Percentiles rank a stretch among this genome's conserved stretches.
Conservation (phyloP, 2,888 invertebrate species). For the Pseudoips prasinana region DNA sequence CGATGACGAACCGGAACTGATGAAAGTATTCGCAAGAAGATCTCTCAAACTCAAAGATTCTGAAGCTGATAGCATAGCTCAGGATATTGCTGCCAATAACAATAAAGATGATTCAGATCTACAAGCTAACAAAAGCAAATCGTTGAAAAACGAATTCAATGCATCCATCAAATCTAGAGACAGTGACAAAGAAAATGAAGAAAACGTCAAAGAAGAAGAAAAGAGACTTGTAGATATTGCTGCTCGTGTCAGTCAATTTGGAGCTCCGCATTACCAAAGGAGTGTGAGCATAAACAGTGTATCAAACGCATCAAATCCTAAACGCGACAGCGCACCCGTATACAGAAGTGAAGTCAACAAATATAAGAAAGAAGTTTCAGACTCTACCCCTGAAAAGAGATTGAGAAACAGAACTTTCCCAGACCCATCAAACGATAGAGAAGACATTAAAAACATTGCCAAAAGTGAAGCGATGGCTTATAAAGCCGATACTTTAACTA, state of each 20-base stretch:
- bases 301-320: constrained; percentile 57
- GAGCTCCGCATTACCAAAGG: constrained; percentile 68
- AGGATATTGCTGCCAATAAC: constrained; percentile 73
- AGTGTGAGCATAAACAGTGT: constrained; percentile 72
- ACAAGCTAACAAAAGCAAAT: constrained; percentile 55
- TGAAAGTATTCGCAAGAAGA: constrained; percentile 91
- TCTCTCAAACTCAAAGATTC: constrained; percentile 90
- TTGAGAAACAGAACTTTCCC: constrained; percentile 76
- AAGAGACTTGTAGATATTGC: constrained; percentile 69
- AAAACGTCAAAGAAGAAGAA: constrained; percentile 51
- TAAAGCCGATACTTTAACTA: constrained; percentile 71
- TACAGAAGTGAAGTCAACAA: constrained; percentile 69
- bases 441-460: constrained; percentile 67
- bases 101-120: constrained; percentile 55
- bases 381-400: constrained; percentile 76
- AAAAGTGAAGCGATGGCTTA: constrained; percentile 67
- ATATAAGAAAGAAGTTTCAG: constrained; percentile 78
- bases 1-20: constrained; percentile 89
- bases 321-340: constrained; percentile 69
- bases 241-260: constrained; percentile 70
- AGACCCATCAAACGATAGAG: constrained; percentile 72
- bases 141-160: constrained; percentile 72
- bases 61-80: constrained; percentile 83
- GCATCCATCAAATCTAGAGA: constrained; percentile 83
- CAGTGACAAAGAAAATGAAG: constrained; percentile 88